Percentiles rank a stretch among this genome's conserved stretches.
These are phyloP conservation scores for Hypselothyrea guttata DNA, from an alignment of 2,888 invertebrate species.

Conservation along the genomic window DNA sequence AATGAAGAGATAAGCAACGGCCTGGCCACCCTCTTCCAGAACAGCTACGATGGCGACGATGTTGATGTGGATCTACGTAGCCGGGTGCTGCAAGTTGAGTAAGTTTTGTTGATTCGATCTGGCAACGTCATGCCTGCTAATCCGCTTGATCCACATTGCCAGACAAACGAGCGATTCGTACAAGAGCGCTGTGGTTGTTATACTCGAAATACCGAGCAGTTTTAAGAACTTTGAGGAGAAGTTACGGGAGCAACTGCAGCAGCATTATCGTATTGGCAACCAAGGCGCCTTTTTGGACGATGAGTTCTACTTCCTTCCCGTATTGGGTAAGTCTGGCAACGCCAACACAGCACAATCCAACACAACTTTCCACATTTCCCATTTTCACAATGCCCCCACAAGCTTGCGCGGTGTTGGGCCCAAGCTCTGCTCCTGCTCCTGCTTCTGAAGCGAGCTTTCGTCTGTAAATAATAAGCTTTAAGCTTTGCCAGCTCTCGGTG, in stretches of 20 bases:
- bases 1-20: slow-evolving; percentile 54
- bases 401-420: neutral
- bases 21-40: slow-evolving; percentile 57
- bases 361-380: neutral
- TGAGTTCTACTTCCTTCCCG: slow-evolving; percentile 62
- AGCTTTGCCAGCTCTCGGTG: slow-evolving; percentile 2
- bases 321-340: slow-evolving; percentile 69
- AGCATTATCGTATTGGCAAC: slow-evolving; percentile 52
- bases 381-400: neutral
- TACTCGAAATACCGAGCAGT: slow-evolving; percentile 68
- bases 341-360: neutral
- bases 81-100: slow-evolving; percentile 70
- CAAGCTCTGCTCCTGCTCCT: no score
- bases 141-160: neutral
- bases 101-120: slow-evolving; percentile 47
- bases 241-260: slow-evolving; percentile 50
- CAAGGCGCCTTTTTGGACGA: slow-evolving; percentile 67
- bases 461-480: slow-evolving; percentile 14
- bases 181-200: slow-evolving; percentile 66
- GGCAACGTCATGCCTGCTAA: neutral
- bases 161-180: slow-evolving; percentile 73
- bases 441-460: slow-evolving; percentile 12
- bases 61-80: slow-evolving; percentile 58
- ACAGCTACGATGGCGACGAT: slow-evolving; percentile 42
- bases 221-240: slow-evolving; percentile 54